Percentiles rank a stretch among this genome's conserved stretches.
phyloP scores from a whole-genome alignment of 2,888 invertebrate species.

The Dicyrtoma fusca region DNA sequence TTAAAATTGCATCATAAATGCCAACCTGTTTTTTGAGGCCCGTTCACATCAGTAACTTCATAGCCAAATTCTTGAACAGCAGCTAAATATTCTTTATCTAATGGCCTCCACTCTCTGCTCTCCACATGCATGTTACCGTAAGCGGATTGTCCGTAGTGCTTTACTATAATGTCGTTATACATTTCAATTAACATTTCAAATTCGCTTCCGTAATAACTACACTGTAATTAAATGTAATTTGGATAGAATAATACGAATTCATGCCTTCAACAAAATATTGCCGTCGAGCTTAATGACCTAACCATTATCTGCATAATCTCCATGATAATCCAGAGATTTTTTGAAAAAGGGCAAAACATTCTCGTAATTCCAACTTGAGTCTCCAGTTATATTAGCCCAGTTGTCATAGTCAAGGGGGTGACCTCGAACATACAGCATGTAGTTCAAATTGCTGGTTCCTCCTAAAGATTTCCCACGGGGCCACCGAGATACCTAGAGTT shows the following conservation, averaged over 20 bases:
- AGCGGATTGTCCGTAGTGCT: conserved; percentile 26
- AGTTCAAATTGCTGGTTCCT: conserved; percentile 39
- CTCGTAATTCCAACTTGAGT: conserved; percentile 46
- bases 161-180: neutral
- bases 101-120: conserved; percentile 26
- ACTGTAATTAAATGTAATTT: no score
- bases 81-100: conserved; percentile 40
- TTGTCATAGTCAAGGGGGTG: conserved; percentile 43
- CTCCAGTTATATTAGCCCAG: conserved; percentile 48
- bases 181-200: no score
- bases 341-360: conserved; percentile 49
- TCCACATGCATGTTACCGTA: conserved; percentile 42
- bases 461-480: conserved; percentile 25
- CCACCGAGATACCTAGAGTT: conserved; percentile 7
- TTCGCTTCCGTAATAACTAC: no score
- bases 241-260: no score
- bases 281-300: neutral
- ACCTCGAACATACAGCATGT: conserved; percentile 66
- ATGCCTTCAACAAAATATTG: no score
- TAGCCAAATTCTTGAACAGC: conserved; percentile 50
- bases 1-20: no score
- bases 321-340: conserved; percentile 43
- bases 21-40: conserved; percentile 43
- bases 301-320: conserved; percentile 42
- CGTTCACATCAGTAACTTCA: conserved; percentile 46